Percentiles rank a stretch among this genome's conserved stretches.
These are phyloP conservation scores for Formica selysi DNA, from an alignment of 1,140 invertebrate genomes.

Conservation along the genomic window DNA sequence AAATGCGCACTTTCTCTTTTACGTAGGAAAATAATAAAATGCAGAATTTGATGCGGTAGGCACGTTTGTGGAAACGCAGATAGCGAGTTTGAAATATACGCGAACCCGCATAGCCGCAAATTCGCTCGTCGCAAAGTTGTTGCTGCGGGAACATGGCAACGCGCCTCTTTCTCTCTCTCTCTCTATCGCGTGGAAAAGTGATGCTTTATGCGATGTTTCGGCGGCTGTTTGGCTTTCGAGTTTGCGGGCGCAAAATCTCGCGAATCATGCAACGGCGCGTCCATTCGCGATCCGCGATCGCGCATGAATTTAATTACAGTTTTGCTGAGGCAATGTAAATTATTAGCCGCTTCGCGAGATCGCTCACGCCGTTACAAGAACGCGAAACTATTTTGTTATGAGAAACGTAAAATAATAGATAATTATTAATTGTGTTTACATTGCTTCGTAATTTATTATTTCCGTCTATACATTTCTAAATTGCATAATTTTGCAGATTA, in stretches of 20 bases:
- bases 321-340: conserved; percentile 42
- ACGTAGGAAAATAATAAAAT: conserved; percentile 45
- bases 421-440: conserved; percentile 18
- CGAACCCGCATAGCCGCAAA: conserved; percentile 18
- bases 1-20: conserved; percentile 1
- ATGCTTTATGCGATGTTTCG: conserved; percentile 35
- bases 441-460: not conserved
- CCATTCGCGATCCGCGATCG: conserved; percentile 50
- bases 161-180: too few species aligned
- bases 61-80: conserved; percentile 10
- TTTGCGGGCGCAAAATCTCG: conserved; percentile 48
- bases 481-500: conserved; percentile 5
- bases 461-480: not conserved
- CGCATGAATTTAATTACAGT: conserved; percentile 55
- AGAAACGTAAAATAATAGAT: not conserved
- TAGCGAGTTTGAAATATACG: not conserved
- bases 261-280: conserved; percentile 28
- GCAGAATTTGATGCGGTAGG: not conserved
- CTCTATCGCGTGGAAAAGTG: conserved; percentile 40
- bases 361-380: conserved; percentile 17
- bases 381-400: not conserved
- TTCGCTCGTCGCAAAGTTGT: conserved; percentile 49
- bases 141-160: conserved; percentile 10
- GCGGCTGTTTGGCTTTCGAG: conserved; percentile 38
- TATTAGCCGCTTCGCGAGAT: conserved; percentile 21